Percentiles rank a stretch among this genome's conserved stretches.
Conservation (phyloP, 2,113 vertebrate species). For the Pomatorhinus ruficollis region DNA sequence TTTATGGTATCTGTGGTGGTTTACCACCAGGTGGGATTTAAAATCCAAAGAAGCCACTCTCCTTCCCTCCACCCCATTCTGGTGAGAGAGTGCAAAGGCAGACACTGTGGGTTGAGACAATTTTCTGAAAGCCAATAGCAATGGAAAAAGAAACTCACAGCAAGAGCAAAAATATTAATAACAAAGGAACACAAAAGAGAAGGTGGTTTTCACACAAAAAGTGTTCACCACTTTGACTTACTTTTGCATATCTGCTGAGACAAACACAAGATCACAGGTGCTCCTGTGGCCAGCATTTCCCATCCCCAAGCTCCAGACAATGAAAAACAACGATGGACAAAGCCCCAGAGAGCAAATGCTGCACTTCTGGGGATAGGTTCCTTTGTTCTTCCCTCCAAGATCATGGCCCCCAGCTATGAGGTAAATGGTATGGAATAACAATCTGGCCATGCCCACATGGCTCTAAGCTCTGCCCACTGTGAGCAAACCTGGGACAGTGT, state of each 20-base stretch:
- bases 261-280: rapidly evolving
- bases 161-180: neutral
- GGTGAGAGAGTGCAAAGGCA: neutral
- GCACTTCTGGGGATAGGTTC: neutral
- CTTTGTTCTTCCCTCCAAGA: neutral
- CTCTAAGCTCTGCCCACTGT: rapidly evolving
- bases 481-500: neutral
- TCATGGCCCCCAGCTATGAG: neutral
- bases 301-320: neutral
- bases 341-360: neutral
- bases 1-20: neutral
- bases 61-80: neutral
- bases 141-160: neutral
- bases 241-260: neutral
- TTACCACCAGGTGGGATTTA: neutral
- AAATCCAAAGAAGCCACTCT: neutral
- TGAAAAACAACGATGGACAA: rapidly evolving
- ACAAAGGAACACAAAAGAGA: neutral
- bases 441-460: rapidly evolving
- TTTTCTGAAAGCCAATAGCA: neutral
- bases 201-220: neutral
- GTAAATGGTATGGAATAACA: neutral
- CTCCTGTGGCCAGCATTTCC: neutral
- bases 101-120: neutral
- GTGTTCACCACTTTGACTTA: neutral